A percentile compares a stretch with the other conserved stretches of the same genome.
These are phyloP conservation scores for Lophochroa leadbeateri DNA, from an alignment of 2,113 vertebrate genomes.

Conservation along the genomic window DNA sequence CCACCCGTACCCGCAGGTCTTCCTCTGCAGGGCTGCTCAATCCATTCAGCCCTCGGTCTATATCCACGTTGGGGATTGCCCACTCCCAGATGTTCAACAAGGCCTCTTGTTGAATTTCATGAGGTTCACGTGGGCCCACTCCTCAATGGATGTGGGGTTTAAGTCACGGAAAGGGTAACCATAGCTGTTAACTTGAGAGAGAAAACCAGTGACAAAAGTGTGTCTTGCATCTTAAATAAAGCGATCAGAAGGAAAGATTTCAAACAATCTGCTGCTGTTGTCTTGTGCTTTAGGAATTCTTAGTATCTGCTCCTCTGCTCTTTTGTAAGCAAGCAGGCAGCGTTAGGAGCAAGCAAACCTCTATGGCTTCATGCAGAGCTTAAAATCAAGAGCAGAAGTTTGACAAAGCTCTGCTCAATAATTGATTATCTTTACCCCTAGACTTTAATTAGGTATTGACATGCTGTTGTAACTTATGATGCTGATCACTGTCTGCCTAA, in stretches of 20 bases:
- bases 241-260: not conserved
- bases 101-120: not conserved
- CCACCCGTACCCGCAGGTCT: not conserved
- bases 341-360: not conserved
- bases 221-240: not conserved
- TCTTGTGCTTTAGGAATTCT: not conserved
- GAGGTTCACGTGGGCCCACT: fast-evolving
- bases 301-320: not conserved
- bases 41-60: not conserved
- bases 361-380: not conserved
- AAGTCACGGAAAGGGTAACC: not conserved
- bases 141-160: not conserved
- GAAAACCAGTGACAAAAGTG: not conserved
- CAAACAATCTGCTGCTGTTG: not conserved
- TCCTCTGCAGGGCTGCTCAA: not conserved
- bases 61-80: not conserved
- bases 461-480: not conserved
- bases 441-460: not conserved
- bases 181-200: not conserved
- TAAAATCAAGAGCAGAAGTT: not conserved
- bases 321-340: not conserved
- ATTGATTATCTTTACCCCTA: not conserved
- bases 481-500: not conserved
- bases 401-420: not conserved
- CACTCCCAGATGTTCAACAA: not conserved